A percentile compares a stretch with the other conserved stretches of the same genome.
Evolutionary conservation across 2,888 invertebrate species (phyloP).

Genomic region (Trypoxylon attenuatum): DNA sequence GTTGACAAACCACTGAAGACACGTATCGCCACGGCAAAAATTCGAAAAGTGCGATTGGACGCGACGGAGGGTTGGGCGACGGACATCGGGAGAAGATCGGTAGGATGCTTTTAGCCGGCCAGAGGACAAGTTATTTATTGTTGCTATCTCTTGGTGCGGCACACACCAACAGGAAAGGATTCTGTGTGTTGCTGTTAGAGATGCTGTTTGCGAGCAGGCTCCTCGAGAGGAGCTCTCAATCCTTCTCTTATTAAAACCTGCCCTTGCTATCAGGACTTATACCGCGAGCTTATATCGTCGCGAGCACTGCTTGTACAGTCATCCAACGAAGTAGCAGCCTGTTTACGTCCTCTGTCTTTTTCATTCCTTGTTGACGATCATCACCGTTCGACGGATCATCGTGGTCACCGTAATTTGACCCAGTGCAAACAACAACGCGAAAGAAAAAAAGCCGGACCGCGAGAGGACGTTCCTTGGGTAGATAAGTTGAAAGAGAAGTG

Average conservation of each 20-base stretch:
- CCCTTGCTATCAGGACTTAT: conserved; percentile 69
- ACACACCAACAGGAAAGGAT: conserved; percentile 54
- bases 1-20: conserved; percentile 22
- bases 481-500: too few species aligned
- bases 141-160: conserved; percentile 66
- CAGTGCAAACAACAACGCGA: background rate
- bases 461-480: too few species aligned
- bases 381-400: too few species aligned
- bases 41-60: conserved; percentile 23
- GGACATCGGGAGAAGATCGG: conserved; percentile 52
- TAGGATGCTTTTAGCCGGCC: conserved; percentile 69
- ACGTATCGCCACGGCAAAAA: conserved; percentile 16
- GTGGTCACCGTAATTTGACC: too few species aligned
- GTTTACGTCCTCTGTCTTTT: too few species aligned
- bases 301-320: conserved; percentile 65
- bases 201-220: conserved; percentile 43
- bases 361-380: too few species aligned
- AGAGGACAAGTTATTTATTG: conserved; percentile 72
- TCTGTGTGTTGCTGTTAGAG: conserved; percentile 51
- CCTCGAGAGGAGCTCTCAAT: conserved; percentile 72
- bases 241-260: conserved; percentile 74
- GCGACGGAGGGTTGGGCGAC: conserved; percentile 8
- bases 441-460: background rate
- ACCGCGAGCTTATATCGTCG: conserved; percentile 54
- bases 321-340: conserved; percentile 51